Evolutionary conservation across 2,888 invertebrate species (phyloP).

Genomic region (Abrostola tripartita): DNA sequence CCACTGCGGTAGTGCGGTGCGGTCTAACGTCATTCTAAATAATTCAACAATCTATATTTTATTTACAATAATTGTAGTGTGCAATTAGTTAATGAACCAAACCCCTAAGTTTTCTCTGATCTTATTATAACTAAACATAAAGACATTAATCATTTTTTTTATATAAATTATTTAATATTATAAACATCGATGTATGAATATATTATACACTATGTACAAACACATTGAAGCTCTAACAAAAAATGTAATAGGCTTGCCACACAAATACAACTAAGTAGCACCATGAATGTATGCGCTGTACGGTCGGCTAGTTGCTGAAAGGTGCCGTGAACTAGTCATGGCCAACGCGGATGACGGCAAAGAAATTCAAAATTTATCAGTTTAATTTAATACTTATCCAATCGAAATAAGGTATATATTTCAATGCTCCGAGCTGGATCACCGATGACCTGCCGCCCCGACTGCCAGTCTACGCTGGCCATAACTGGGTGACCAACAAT

Average conservation of each 20-base stretch:
- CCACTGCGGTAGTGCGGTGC: neutral
- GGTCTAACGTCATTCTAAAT: neutral
- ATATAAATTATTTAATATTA: constrained; percentile 17
- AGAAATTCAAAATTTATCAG: too few species aligned
- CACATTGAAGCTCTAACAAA: constrained; percentile 17
- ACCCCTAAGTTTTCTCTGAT: neutral
- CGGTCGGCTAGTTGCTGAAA: constrained; percentile 10
- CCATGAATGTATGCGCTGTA: constrained; percentile 55
- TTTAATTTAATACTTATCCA: too few species aligned
- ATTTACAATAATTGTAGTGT: constrained; percentile 21
- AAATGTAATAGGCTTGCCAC: constrained; percentile 10
- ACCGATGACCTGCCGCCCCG: too few species aligned
- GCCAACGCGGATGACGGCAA: too few species aligned
- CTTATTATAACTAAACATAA: neutral
- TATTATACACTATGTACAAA: constrained; percentile 34
- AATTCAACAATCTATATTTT: constrained; percentile 28
- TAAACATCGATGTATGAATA: constrained; percentile 21
- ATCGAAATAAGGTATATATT: too few species aligned
- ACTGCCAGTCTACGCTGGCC: constrained; percentile 5
- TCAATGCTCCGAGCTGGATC: too few species aligned
- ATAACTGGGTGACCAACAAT: constrained; percentile 4
- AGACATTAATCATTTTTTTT: constrained; percentile 7
- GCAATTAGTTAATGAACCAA: constrained; percentile 19
- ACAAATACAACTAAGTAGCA: constrained; percentile 62
- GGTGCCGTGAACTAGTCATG: constrained; percentile 15